Conservation (phyloP, 2,797 vertebrate species). For the Poecilia picta region DNA sequence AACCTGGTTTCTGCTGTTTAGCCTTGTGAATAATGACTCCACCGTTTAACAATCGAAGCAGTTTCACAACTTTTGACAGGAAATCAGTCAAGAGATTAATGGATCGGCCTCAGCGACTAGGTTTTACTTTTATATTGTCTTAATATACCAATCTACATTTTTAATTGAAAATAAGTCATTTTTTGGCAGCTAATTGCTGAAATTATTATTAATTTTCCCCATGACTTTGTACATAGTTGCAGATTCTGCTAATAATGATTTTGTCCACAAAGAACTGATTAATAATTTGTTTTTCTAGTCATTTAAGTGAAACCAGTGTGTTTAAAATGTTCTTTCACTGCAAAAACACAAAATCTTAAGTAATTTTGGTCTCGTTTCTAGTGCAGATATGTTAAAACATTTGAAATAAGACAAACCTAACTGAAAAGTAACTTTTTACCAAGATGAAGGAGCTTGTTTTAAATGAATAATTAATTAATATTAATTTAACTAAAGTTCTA, state of each 20-base stretch:
- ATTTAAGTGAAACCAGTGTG: too few species aligned
- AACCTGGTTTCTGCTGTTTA: neutral
- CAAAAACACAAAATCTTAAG: too few species aligned
- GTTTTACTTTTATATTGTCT: neutral
- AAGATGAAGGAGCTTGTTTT: too few species aligned
- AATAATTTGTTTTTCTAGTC: too few species aligned
- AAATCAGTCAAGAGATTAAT: constrained; percentile 1
- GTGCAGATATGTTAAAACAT: too few species aligned
- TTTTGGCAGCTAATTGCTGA: neutral
- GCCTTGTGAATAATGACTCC: neutral
- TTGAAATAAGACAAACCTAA: too few species aligned
- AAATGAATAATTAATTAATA: too few species aligned
- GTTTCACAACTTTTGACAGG: neutral
- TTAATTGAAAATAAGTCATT: neutral
- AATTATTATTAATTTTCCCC: neutral
- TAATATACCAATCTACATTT: neutral
- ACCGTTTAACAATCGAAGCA: neutral
- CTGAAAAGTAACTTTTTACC: too few species aligned
- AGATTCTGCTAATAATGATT: neutral
- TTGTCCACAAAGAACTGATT: too few species aligned
- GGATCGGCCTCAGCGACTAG: neutral
- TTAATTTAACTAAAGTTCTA: too few species aligned
- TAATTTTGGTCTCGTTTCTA: too few species aligned
- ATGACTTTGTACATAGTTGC: neutral
- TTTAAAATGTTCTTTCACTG: too few species aligned